Evolutionary conservation across 2,888 invertebrate species (phyloP), one percentile per base, ranked within the genome.

Genomic region (Homarus gammarus): DNA sequence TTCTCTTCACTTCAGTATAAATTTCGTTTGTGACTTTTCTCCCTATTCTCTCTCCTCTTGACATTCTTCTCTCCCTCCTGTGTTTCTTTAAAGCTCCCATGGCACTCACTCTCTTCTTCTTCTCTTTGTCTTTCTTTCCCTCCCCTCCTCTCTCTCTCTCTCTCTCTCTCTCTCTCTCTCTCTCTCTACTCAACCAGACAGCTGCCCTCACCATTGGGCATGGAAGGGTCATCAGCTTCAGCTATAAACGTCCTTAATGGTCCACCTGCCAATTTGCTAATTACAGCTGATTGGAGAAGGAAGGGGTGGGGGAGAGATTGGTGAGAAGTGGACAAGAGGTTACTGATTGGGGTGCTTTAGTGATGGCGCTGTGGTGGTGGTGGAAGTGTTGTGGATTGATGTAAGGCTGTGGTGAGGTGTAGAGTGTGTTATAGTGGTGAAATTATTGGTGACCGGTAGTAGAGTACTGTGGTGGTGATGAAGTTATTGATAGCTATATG

Each of bases 261-360:
- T 1, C 64, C 64, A 64, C 27, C 64, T 64, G 64, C 64, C 64
- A 64, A 64, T 64, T 64, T 27, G 27, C 64, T 64, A 64, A 64
- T 64, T 22, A 64, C 64, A 64, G 27, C 64, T 64, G 64, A 64
- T 64, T 64, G 64, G 64, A 64, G 64, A 64, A n/a, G 27, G 64
- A 22, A 56, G 22, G 56, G 18, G n/a, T n/a, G n/a, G n/a, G 49
- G 56, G 56, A 18, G 18, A 22, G 18, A 56, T 12, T 22, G 15
- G 44, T 44, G 44, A 5, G 12, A 44, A 44, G 44, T 5, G 44
- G 44, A 8, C 15, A 56, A 12, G 12, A 12, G 44, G 12, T 5
- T 44, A 12, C 12, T 44, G 44, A 8, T 44, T 8, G 12, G 44
- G 44, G 44, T 5, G 44, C 12, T 12, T 8, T 12, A 44, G 44